Evolutionary conservation across 1,140 invertebrate genomes (phyloP).

Genomic region (Diabrotica virgifera): DNA sequence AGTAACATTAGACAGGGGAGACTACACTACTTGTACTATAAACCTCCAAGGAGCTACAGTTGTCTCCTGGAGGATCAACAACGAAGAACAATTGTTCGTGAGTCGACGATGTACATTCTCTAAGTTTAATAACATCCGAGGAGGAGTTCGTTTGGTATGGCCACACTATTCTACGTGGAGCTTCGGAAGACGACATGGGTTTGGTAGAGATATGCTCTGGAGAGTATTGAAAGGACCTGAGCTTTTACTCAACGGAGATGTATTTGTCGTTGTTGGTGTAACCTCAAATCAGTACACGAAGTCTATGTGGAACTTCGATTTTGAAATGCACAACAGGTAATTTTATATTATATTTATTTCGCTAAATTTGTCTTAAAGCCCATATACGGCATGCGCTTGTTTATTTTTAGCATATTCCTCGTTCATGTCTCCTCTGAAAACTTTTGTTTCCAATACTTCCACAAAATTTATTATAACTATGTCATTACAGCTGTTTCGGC

Average conservation of each 20-base stretch:
- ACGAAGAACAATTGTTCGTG: slow-evolving; percentile 35
- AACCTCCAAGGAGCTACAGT: slow-evolving; percentile 36
- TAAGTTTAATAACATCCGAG: slow-evolving; percentile 18
- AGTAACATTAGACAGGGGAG: slow-evolving; percentile 28
- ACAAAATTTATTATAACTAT: no score
- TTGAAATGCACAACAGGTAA: slow-evolving; percentile 22
- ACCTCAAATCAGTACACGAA: slow-evolving; percentile 25
- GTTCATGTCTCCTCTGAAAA: no score
- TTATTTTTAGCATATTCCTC: no score
- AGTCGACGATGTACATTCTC: slow-evolving; percentile 18
- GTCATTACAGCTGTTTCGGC: no score
- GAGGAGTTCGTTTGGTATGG: slow-evolving; percentile 32
- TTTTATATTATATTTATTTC: not conserved
- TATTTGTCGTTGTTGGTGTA: slow-evolving; percentile 20
- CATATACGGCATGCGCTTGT: no score
- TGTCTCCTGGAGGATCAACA: slow-evolving; percentile 34
- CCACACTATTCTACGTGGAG: slow-evolving; percentile 26
- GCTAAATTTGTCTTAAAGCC: no score
- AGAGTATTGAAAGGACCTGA: slow-evolving; percentile 24
- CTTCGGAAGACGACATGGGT: slow-evolving; percentile 32
- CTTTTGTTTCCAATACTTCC: no score
- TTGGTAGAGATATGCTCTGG: slow-evolving; percentile 31
- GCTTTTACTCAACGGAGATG: slow-evolving; percentile 17
- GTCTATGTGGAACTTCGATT: slow-evolving; percentile 31
- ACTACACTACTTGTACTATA: slow-evolving; percentile 33